Conservation (phyloP, 2,113 vertebrate species). For the Leptosomus discolor region DNA sequence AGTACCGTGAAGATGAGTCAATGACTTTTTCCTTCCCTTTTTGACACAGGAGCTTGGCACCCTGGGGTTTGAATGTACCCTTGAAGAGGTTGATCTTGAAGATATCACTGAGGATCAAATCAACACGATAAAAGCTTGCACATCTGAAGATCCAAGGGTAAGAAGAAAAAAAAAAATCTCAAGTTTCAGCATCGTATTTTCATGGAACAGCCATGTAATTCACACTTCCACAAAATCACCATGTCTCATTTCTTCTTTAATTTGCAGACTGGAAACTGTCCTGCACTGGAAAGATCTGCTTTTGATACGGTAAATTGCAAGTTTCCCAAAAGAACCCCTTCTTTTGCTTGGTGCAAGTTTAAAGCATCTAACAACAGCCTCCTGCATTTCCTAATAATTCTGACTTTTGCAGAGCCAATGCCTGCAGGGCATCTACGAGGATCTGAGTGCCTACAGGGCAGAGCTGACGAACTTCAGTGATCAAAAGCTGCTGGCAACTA, state of each 20-base stretch:
- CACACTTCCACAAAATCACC: background rate
- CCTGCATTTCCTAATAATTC: background rate
- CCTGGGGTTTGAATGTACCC: conserved; percentile 55
- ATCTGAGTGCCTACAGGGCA: conserved; percentile 60
- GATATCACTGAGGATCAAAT: conserved; percentile 60
- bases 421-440: conserved; percentile 65
- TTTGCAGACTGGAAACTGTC: conserved; percentile 75
- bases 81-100: conserved; percentile 31
- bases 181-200: background rate
- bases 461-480: conserved; percentile 45
- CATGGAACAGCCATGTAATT: background rate
- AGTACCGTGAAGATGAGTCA: fast-evolving
- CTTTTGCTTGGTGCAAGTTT: fast-evolving
- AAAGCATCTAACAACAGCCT: background rate
- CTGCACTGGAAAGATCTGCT: conserved; percentile 13
- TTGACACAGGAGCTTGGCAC: conserved; percentile 16
- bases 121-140: conserved; percentile 63
- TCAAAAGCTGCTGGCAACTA: conserved; percentile 18
- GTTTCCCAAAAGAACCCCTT: background rate
- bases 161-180: background rate
- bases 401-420: conserved; percentile 55
- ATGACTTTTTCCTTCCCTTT: background rate
- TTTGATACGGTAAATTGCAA: conserved; percentile 70
- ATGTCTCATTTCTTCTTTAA: background rate
- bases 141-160: background rate